Evolutionary conservation across 2,888 invertebrate species (phyloP), one percentile per base, ranked within the genome.

Genomic region (Strigamia maritima): DNA sequence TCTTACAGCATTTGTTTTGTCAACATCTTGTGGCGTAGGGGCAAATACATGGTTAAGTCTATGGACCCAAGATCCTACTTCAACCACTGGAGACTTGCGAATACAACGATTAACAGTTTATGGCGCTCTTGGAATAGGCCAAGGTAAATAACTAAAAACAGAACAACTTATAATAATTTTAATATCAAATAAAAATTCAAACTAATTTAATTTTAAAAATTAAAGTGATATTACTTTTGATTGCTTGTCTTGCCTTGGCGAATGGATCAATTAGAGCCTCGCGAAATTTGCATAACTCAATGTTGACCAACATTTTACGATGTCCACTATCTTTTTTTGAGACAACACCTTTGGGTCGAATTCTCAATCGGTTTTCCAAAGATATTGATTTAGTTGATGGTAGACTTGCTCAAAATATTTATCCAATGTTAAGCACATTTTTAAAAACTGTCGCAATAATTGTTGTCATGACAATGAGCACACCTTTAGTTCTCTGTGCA

Each of bases 41-140:
- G 93, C 94, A 79, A 95, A 94, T 87, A 89, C 94, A 28, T 80
- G 80, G 80, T 75, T 80, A 24, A 80, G 80, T 75, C 77, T n/a
- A 16, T 80, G 80, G 80, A 79, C 75, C 31, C 79, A 80, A n/a
- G 80, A 80, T 35, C 75, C 19, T 80, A 78, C 65, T 14, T 75
- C 75, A 8, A 44, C 75, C 14, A 82, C 83, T 81, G 89, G 87
- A 1, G 84, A 85, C 1, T 88, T 88, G 82, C 88, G 93, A 81
- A 92, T 95, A 84, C 89, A 93, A 87, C 95, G 94, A 85, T 89
- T 96, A 80, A 93, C 94, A 78, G 93, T 95, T n/a, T 96, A 95
- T 86, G 95, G 94, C 81, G 94, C 91, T 24, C 90, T 96, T 81
- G 96, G 95, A 81, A 87, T 92, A 82, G 94, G 93, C 80, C 95